A percentile compares a stretch with the other conserved stretches of the same genome.
phyloP scores from a whole-genome alignment of 1,140 invertebrate genomes.

The Cotesia glomerata region DNA sequence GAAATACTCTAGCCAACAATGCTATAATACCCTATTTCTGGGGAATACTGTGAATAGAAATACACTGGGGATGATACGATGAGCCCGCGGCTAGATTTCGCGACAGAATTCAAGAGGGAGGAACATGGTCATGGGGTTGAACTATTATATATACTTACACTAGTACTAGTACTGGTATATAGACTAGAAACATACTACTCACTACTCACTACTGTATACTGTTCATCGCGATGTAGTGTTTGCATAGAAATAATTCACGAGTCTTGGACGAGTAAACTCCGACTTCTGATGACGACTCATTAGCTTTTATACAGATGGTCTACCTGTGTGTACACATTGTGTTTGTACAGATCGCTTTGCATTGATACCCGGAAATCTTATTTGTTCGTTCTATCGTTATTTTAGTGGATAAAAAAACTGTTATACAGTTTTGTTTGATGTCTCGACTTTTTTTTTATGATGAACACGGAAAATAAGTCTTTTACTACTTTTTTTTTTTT shows the following conservation, averaged over 20 bases:
- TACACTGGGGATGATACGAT: constrained; percentile 20
- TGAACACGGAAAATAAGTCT: no score
- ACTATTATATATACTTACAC: neutral
- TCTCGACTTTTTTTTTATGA: no score
- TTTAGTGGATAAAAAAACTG: no score
- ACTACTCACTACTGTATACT: neutral
- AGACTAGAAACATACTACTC: no score
- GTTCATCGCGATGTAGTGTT: constrained; percentile 33
- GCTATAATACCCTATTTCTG: constrained; percentile 30
- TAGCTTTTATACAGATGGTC: constrained; percentile 1
- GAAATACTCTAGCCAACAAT: constrained; percentile 31
- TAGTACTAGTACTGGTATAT: no score
- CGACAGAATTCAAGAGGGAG: neutral
- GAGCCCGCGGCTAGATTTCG: constrained; percentile 21
- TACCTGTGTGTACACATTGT: neutral
- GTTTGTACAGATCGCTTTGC: no score
- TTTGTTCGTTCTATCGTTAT: no score
- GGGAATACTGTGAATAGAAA: constrained; percentile 28
- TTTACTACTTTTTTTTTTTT: no score
- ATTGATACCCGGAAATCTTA: no score
- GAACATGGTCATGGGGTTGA: constrained; percentile 17
- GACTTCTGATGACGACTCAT: constrained; percentile 26
- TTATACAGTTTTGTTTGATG: no score
- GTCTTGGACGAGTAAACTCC: constrained; percentile 30
- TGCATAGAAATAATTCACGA: constrained; percentile 43